Base-by-base conservation (phyloP, 2,797 vertebrate species). In the Borostomias antarcticus region DNA sequence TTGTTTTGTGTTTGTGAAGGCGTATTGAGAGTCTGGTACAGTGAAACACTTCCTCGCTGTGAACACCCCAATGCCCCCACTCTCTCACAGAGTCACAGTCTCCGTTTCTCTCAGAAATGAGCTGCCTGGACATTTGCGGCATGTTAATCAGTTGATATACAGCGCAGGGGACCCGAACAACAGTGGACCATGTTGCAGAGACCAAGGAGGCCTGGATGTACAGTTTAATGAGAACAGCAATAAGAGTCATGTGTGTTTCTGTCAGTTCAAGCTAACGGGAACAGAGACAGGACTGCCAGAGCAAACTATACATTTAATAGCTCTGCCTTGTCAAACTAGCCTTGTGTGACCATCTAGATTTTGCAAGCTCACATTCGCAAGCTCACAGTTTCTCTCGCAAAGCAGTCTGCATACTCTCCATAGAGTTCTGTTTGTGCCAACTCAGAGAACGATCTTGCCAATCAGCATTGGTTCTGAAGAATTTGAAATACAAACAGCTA, bases 211-310 rank as follows among this genome's bases (percentile, higher is more conserved):
- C 66, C 62, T 65, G 50, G 70, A 57, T 33, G 45, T 50, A 48
- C 66, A 70, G 54, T 71, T 40, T 68, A 70, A 72, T 58, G 11
- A 28, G 21, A 29, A n/a, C 58, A 45, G 58, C 76, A 47, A 80
- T 70, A 8, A 0, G 52, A 30, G 19, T 74, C 77, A 73, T 84
- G 74, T 71, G n/a, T n/a, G 72, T 75, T 78, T 74, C 76, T 58
- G 76, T 78, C 57, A 66, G 8, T 30, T 83, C 37, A 66, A 75
- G 65, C 72, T 74, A 45, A 76, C 53, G 75, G 6, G 54, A 66
- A 33, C 58, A 65, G 25, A 30, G 71, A 2, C 28, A 74, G 58
- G 45, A 70, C 26, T 62, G 37, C 10, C 35, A 28, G 64, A 32
- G 7, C 48, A 30, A 23, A 23, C 19, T 19, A 9, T 76, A 64